Conservation (phyloP, 2,113 vertebrate genomes). For the Embiotoca jacksoni region DNA sequence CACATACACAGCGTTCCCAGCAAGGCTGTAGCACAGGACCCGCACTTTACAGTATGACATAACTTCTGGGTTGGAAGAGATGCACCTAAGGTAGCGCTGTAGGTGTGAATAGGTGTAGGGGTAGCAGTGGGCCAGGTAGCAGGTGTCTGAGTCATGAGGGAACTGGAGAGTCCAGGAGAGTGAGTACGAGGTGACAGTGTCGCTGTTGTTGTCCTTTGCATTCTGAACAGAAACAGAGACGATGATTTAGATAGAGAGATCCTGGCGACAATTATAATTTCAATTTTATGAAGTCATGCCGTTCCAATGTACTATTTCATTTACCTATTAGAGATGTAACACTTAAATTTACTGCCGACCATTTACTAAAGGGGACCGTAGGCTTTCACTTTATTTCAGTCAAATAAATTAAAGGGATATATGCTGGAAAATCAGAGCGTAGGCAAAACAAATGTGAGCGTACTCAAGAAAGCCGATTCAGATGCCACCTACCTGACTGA, state of each 20-base stretch:
- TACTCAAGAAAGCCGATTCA: not conserved
- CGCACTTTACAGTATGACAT: constrained; percentile 86
- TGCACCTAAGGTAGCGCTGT: constrained; percentile 83
- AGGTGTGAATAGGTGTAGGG: constrained; percentile 93
- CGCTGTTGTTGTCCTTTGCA: constrained; percentile 42
- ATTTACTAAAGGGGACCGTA: too few relatives aligned
- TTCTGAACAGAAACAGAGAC: constrained; percentile 44
- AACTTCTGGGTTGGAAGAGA: constrained; percentile 80
- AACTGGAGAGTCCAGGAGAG: constrained; percentile 92
- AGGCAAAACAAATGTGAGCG: not conserved
- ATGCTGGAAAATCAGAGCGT: not conserved
- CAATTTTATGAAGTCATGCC: too few relatives aligned
- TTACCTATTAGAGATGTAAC: too few relatives aligned
- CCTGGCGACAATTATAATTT: not conserved
- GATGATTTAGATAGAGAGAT: not conserved
- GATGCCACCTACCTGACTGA: constrained; percentile 46
- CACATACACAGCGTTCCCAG: constrained; percentile 89
- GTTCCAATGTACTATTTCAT: too few relatives aligned
- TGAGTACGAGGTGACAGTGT: constrained; percentile 59
- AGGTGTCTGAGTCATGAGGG: constrained; percentile 88
- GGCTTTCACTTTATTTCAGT: not conserved
- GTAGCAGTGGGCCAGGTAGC: constrained; percentile 93
- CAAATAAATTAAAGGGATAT: not conserved
- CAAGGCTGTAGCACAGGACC: constrained; percentile 90
- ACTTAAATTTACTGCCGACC: too few relatives aligned